Base-by-base conservation (phyloP, 1,140 invertebrate genomes). In the Drosophila murphyi region DNA sequence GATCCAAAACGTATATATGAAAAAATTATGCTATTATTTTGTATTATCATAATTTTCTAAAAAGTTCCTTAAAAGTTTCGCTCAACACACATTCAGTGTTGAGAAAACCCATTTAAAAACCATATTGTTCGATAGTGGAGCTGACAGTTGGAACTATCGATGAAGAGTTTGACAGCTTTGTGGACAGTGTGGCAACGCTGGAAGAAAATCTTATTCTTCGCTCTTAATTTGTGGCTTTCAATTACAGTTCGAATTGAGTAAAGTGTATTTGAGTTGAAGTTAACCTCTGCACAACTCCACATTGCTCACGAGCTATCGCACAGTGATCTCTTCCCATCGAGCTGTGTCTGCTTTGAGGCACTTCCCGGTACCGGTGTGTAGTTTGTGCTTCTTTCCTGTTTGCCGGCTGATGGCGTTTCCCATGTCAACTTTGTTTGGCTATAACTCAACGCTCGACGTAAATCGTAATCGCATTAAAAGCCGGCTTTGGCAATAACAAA, bases 381-480 rank as follows among this genome's bases (percentile, higher is more conserved):
- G 3, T 29, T 29, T 8, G 39, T 10, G 37, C 55, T 20, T 32
- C 55, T 31, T 43, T 43, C 39, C 35, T 37, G 35, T 4, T 7
- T 37, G 32, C 41, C 8, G 29, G 28, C 5, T 7, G 12, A 35
- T 48, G 50, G 7, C 51, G 12, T 60, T 68, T 73, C 39, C 39
- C 63, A 60, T 51, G 72, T 61, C 72, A 70, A 57, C 65, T 57
- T 56, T 51, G 52, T 31, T 41, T 60, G 35, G 65, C 65, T 47
- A 61, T 69, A 61, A 61, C 31, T 61, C 64, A 70, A 56, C 64
- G 48, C 20, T 61, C 64, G 62, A 56, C 64, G 48, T 47, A 20
- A 74, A 68, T 71, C 56, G 70, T 88, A 88, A 88, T 88, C 83
- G 80, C 85, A 82, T 86, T 86, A 86, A 68, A 50, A 43, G 37